Base-by-base conservation (phyloP, 92 coral and sea anemone species). In the Zoanthus sansibaricus region DNA sequence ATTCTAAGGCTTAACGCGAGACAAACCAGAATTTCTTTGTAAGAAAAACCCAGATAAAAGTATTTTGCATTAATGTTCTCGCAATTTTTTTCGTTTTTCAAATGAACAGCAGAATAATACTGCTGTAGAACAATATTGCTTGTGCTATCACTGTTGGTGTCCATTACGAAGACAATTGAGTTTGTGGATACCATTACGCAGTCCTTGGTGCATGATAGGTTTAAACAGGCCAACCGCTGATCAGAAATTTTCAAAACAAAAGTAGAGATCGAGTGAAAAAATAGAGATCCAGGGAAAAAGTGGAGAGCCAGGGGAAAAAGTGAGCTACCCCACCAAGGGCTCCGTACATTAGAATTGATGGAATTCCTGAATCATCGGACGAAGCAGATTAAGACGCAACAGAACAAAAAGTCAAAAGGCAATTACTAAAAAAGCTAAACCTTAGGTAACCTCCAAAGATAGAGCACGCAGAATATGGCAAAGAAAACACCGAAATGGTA, bases 401-500 rank as follows among this genome's bases (percentile, higher is more conserved):
- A 37, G 89, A 86, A 37, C 30, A 76, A 31, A 46, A 56, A 18
- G 62, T 61, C 9, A 75, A 86, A 18, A 25, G 2, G 21, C 25
- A 47, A n/a, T 30, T 59, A 30, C 61, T 67, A 20, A 47, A 82
- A 13, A 85, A 42, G 30, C 72, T 75, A 31, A 48, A 67, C 2
- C 42, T 86, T 18, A 47, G 75, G 32, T 55, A 73, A 68, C 46
- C 72, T 37, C 89, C 83, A 17, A 76, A 45, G 9, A 84, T 84
- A 9, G 88, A 73, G 46, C 64, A 82, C 14, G 73, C 75, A 74
- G 88, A 86, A 86, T 75, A 37, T 75, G 88, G 11, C 33, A 62
- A 2, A 56, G 8, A 5, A 58, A 11, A 66, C 12, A 86, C 15
- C 75, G 55, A 9, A 58, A 86, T 75, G 88, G 76, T 10, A 15